Evolutionary conservation across 2,888 invertebrate genomes (phyloP).

Genomic region (Drosophila robusta): DNA sequence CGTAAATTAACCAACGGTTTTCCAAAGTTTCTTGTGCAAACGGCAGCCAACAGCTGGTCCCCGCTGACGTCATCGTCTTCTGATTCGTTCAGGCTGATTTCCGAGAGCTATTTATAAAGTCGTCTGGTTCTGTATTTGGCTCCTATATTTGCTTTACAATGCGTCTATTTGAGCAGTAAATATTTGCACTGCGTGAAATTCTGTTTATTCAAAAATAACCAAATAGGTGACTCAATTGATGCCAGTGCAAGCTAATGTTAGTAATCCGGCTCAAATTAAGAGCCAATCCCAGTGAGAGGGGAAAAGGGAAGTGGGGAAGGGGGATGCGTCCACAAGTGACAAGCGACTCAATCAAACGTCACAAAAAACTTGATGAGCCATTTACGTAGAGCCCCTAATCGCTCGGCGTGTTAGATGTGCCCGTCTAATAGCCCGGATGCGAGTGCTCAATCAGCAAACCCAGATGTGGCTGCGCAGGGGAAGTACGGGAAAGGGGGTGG

Average conservation of each 20-base stretch:
- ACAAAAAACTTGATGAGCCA: constrained; percentile 7
- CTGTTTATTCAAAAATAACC: too few species aligned
- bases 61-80: neutral
- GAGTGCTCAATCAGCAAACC: constrained; percentile 40
- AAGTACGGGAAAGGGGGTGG: neutral
- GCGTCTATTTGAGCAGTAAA: neutral
- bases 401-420: neutral
- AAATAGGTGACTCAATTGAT: neutral
- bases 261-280: neutral
- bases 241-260: neutral
- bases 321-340: neutral
- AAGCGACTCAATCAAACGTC: constrained; percentile 27
- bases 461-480: neutral
- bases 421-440: constrained; percentile 34
- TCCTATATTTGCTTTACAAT: neutral
- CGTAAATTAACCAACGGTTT: too few species aligned
- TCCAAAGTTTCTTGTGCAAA: too few species aligned
- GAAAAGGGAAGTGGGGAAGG: neutral
- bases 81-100: neutral
- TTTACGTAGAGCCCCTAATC: constrained; percentile 2
- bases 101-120: constrained; percentile 1
- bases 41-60: neutral
- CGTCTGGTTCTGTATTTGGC: neutral
- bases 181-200: neutral
- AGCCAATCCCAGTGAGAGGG: too few species aligned